These are phyloP conservation scores for Phodopus roborovskii DNA, from an alignment of 2,113 vertebrate species.

Conservation along the genomic window DNA sequence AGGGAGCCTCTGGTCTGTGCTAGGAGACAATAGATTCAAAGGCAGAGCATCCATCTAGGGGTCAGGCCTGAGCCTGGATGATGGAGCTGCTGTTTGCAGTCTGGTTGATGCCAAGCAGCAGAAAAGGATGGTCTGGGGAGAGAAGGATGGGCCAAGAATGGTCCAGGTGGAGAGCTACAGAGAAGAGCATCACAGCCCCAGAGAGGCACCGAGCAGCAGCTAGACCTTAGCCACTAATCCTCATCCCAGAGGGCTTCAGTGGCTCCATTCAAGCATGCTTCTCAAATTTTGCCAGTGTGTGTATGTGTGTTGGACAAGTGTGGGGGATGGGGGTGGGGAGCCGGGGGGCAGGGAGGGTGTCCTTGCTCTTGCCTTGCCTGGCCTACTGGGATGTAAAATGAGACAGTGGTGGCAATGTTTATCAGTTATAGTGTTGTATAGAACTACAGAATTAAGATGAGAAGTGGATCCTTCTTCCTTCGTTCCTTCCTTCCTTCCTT, in stretches of 20 bases:
- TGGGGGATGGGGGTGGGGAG: no score
- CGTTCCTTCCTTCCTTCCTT: no score
- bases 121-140: not conserved
- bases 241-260: not conserved
- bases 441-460: not conserved
- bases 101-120: not conserved
- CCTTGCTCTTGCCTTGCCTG: not conserved
- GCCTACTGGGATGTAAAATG: not conserved
- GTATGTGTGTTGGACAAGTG: not conserved
- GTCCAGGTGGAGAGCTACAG: not conserved
- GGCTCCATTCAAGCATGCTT: not conserved
- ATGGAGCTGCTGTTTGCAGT: not conserved
- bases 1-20: not conserved
- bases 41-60: not conserved
- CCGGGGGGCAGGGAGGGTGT: not conserved
- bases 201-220: not conserved
- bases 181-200: not conserved
- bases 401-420: not conserved
- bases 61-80: not conserved
- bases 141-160: not conserved
- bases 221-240: not conserved
- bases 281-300: not conserved
- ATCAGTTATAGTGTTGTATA: not conserved
- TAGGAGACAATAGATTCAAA: not conserved
- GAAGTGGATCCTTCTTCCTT: not conserved